Base-by-base conservation (phyloP, 2,888 invertebrate genomes). In the Limenitis camilla region DNA sequence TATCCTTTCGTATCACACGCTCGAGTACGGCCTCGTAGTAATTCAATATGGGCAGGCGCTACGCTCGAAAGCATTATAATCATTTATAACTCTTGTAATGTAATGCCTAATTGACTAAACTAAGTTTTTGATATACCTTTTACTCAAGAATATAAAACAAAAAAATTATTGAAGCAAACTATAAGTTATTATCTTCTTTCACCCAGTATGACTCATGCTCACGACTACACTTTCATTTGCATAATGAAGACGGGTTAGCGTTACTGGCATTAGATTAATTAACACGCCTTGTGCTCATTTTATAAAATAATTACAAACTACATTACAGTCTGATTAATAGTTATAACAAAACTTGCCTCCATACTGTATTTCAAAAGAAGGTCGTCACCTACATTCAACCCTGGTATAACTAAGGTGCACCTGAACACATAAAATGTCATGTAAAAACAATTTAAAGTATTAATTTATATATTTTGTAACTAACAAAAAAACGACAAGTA, bases 31-130 rank as follows among this genome's bases (percentile, higher is more conserved):
- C 80, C 83, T 81, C 78, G 75, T 67, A 65, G 85, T 81, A 83
- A 86, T 75, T 76, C 75, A 74, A 83, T 84, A 84, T 76, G 79
- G 65, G 58, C 50, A 61, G 72, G 72, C 80, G 78, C 79, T 76
- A 76, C 76, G 80, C 78, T 78, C 65, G 69, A 76, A 75, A 69
- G 67, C 68, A 61, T 71, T 74, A 76, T 76, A 71, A 69, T 71
- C 68, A 69, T 73, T 78, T 69, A 68, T 74, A n/a, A n/a, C n/a
- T n/a, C n/a, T n/a, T n/a, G n/a, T n/a, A n/a, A n/a, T n/a, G n/a
- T n/a, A n/a, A n/a, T n/a, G n/a, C n/a, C n/a, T n/a, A n/a, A n/a
- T n/a, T n/a, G n/a, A n/a, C n/a, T n/a, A n/a, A n/a, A n/a, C n/a
- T n/a, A n/a, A n/a, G n/a, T n/a, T n/a, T n/a, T n/a, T n/a, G n/a